Conservation (phyloP, 2,888 invertebrate genomes). For the Cantharis rustica region DNA sequence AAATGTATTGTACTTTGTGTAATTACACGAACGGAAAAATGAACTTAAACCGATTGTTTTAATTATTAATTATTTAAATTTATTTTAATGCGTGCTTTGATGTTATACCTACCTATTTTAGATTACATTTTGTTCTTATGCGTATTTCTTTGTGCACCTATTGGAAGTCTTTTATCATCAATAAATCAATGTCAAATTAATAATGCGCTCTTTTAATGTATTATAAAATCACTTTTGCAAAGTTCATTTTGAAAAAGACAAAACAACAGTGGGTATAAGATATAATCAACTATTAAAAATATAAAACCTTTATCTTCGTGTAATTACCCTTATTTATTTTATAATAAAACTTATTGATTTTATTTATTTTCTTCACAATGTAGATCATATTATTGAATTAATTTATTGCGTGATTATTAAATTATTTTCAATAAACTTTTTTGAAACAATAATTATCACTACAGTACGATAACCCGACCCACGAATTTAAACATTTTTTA, state of each 20-base stretch:
- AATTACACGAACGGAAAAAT: background rate
- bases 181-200: background rate
- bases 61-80: background rate
- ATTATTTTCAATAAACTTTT: background rate
- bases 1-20: background rate
- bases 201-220: background rate
- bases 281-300: background rate
- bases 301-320: background rate
- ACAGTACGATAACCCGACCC: too few species aligned
- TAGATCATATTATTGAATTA: background rate
- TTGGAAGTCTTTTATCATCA: background rate
- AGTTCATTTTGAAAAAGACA: background rate
- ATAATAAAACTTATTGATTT: background rate
- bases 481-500: too few species aligned
- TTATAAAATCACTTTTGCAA: background rate
- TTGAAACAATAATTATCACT: background rate
- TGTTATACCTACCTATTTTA: background rate
- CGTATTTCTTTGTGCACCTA: background rate
- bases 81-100: background rate
- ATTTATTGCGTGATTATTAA: background rate
- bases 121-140: background rate
- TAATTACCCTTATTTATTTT: background rate
- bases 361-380: background rate
- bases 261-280: background rate
- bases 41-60: background rate